phyloP scores from a whole-genome alignment of 2,113 vertebrate genomes.

The Hydrolagus affinis region DNA sequence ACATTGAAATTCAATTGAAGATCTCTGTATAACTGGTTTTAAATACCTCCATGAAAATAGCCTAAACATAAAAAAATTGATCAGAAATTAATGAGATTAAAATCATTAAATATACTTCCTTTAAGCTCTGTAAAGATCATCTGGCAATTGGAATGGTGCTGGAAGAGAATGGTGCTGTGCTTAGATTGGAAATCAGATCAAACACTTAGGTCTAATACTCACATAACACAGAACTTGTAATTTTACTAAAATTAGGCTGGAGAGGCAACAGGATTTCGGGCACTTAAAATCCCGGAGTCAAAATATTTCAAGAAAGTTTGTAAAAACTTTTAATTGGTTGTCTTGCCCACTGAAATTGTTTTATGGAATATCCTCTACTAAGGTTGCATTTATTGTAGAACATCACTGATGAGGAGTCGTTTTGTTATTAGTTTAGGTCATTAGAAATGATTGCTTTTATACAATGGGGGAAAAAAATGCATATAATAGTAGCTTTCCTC shows the following conservation, averaged over 20 bases:
- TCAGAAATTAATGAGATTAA: background rate
- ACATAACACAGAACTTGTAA: background rate
- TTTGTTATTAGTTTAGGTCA: too few species aligned
- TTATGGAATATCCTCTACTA: background rate
- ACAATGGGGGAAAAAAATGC: background rate
- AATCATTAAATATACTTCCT: background rate
- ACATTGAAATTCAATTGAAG: constrained; percentile 19
- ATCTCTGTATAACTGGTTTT: background rate
- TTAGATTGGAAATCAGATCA: background rate
- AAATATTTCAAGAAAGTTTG: background rate
- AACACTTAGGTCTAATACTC: background rate
- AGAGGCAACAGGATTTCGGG: background rate
- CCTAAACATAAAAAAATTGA: background rate
- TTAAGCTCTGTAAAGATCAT: background rate
- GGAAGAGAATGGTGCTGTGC: background rate
- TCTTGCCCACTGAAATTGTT: background rate
- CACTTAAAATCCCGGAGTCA: background rate
- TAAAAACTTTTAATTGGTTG: background rate
- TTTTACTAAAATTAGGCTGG: background rate
- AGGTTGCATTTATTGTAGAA: background rate
- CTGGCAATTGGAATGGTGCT: background rate
- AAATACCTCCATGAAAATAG: background rate
- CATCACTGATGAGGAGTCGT: constrained; percentile 4
- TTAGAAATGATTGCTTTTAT: too few species aligned
- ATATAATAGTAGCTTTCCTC: background rate